Base-by-base conservation (phyloP, 2,113 vertebrate species). In the Gnathonemus longibarbis region DNA sequence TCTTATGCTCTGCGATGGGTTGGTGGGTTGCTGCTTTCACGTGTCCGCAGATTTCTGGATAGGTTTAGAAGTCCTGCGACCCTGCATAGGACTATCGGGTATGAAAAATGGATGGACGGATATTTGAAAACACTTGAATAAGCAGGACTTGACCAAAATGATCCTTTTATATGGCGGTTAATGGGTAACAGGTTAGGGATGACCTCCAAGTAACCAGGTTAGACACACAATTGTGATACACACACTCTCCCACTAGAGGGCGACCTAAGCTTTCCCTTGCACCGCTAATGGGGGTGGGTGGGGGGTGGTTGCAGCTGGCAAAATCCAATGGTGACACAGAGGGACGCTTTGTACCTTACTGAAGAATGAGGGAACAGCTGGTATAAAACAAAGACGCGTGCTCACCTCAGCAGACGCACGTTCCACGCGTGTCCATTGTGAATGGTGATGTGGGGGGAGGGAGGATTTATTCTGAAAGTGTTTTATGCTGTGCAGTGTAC, bases 191-290 rank as follows among this genome's bases (percentile, higher is more conserved):
- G 45, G 19, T 48, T 46, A n/a, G 83, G 42, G 39, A 48, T 46
- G 39, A 48, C 17, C 80, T n/a, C 17, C 39, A 84, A 24, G 6
- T 13, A 48, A 45, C 21, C 45, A 48, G 9, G 45, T 84, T 42
- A 39, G 4, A 35, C 42, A 48, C 1, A 11, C 9, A 84, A 24
- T 13, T 21, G 42, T 84, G 45, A 24, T 48, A 13, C 39, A 45
- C 7, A 21, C 10, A 19, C 15, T 80, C 74, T 8, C 3, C n/a
- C 88, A 80, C 88, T 89, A 89, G 88, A 89, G 88, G 88, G 88
- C 88, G 31, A 48, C 45, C 45, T 53, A 83, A 53, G 27, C 88
- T 35, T 89, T 89, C 48, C 42, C 62, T 66, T 46, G 62, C 39
- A 24, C 24, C 6, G 3, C 9, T 13, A 66, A 66, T 66, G 24